These are phyloP conservation scores for Neodiprion lecontei DNA, from an alignment of 1,140 invertebrate genomes.

Conservation along the genomic window DNA sequence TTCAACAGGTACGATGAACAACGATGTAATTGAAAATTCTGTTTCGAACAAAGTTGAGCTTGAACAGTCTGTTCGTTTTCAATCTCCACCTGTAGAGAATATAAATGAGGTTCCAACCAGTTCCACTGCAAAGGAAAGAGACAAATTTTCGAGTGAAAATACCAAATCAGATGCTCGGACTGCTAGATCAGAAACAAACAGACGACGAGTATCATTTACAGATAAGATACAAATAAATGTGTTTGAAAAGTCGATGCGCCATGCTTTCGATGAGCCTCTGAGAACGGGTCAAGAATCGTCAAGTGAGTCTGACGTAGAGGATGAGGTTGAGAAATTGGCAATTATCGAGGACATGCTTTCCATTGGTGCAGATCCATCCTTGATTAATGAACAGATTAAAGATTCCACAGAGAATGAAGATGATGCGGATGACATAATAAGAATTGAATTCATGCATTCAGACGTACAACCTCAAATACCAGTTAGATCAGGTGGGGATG, in stretches of 20 bases:
- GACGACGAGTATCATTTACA: conserved; percentile 3
- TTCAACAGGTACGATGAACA: not conserved
- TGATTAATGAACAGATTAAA: conserved; percentile 14
- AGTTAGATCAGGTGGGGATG: conserved; percentile 17
- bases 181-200: not conserved
- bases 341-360: conserved; percentile 2
- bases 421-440: conserved; percentile 33
- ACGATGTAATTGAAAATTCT: not conserved
- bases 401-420: conserved; percentile 24
- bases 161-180: not conserved
- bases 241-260: not conserved
- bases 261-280: not conserved
- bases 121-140: not conserved
- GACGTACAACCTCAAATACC: conserved; percentile 13
- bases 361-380: not conserved
- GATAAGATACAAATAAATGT: conserved; percentile 3
- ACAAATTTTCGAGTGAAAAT: not conserved
- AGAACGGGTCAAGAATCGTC: not conserved
- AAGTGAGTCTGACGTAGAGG: not conserved
- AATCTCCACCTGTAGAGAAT: no score
- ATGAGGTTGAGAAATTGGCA: not conserved
- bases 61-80: no score
- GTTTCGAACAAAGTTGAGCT: not conserved
- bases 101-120: not conserved
- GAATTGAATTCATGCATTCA: conserved; percentile 48